Evolutionary conservation across 2,797 vertebrate genomes (phyloP).

Genomic region (Cossypha heuglini): DNA sequence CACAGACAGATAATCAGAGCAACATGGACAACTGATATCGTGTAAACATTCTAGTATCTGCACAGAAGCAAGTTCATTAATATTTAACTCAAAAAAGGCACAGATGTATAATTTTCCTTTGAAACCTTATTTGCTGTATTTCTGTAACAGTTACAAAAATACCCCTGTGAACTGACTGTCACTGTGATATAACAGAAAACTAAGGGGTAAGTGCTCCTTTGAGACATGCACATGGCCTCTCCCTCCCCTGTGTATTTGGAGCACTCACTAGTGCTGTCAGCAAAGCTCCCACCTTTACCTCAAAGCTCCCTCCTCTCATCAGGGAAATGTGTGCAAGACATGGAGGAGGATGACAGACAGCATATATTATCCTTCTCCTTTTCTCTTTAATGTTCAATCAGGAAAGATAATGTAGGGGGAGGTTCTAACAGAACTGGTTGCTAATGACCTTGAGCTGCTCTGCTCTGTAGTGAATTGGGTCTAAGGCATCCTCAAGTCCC

Average conservation of each 20-base stretch:
- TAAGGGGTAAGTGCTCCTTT: background rate
- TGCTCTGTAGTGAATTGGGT: background rate
- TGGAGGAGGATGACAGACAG: background rate
- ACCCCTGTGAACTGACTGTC: background rate
- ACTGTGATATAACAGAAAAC: background rate
- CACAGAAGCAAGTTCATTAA: background rate
- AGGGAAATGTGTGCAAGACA: background rate
- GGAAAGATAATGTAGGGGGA: background rate
- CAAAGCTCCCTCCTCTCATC: background rate
- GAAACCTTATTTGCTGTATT: background rate
- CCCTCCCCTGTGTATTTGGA: background rate
- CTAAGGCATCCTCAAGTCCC: background rate
- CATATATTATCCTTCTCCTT: background rate
- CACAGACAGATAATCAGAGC: background rate
- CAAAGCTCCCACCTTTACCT: background rate
- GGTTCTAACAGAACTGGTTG: background rate
- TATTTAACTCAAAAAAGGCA: background rate
- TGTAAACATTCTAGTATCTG: background rate
- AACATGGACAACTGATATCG: background rate
- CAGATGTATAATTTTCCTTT: background rate
- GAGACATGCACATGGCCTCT: background rate
- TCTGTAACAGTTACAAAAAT: conserved; percentile 24
- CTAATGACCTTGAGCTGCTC: background rate
- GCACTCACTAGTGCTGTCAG: background rate
- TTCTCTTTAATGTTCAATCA: background rate